phyloP scores from a whole-genome alignment of 2,888 invertebrate species.

The Caenorhabditis plicata region DNA sequence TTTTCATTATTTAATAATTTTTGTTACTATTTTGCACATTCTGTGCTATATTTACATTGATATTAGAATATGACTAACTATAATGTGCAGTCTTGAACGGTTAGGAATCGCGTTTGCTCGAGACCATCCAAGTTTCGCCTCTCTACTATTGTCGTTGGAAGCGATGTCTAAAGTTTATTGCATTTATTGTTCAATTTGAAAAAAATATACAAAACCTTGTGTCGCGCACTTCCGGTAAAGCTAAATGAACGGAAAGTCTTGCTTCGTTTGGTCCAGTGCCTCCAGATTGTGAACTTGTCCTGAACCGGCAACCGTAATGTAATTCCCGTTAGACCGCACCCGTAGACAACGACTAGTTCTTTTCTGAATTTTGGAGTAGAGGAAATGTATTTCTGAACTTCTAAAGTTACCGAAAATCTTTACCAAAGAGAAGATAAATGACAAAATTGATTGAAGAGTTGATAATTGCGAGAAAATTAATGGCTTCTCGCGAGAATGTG shows the following conservation, averaged over 20 bases:
- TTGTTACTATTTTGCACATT: not conserved
- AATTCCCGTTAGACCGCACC: conserved; percentile 53
- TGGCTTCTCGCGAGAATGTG: conserved; percentile 67
- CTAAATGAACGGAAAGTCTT: conserved; percentile 29
- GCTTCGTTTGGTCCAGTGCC: conserved; percentile 36
- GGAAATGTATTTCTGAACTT: not conserved
- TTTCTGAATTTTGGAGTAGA: conserved; percentile 33
- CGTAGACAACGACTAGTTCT: conserved; percentile 55
- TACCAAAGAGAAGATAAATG: conserved; percentile 95
- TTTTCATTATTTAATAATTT: not conserved
- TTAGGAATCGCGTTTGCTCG: conserved; percentile 35
- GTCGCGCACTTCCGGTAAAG: conserved; percentile 5
- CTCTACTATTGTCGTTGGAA: conserved; percentile 22
- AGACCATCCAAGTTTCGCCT: conserved; percentile 21
- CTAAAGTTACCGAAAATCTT: conserved; percentile 72
- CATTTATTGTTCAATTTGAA: too few relatives aligned
- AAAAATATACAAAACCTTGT: too few relatives aligned
- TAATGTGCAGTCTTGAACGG: conserved; percentile 21
- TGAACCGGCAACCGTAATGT: conserved; percentile 46
- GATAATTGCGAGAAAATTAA: conserved; percentile 89
- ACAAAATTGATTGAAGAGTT: conserved; percentile 97
- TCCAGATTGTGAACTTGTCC: conserved; percentile 50
- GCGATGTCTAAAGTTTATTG: conserved; percentile 19
- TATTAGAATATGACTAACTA: conserved; percentile 5
- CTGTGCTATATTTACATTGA: not conserved